Base-by-base conservation (phyloP, 2,797 vertebrate species). In the Spinibarbus caldwelli region DNA sequence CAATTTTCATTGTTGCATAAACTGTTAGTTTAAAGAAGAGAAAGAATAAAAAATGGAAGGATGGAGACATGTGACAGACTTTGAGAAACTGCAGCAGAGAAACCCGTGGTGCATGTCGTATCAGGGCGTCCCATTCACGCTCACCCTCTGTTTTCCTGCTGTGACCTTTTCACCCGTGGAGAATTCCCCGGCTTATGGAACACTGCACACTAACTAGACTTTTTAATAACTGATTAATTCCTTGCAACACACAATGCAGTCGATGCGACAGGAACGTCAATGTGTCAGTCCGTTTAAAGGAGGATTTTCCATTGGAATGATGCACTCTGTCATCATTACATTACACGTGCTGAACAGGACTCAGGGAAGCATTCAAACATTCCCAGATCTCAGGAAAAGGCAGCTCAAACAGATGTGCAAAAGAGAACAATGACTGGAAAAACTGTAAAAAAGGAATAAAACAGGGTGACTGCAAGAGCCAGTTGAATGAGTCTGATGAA, bases 151-250 rank as follows among this genome's bases (percentile, higher is more conserved):
- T 91, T 75, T 76, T 88, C 67, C 47, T 45, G 75, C 78, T 82
- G n/a, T 64, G 47, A 26, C 87, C 47, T 49, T 77, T 86, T 90
- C 80, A 91, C 87, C 90, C 87, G 83, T 70, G n/a, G 86, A 80
- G 49, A 54, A 62, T 85, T 79, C 88, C 67, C 77, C 54, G 66
- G 70, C 91, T 91, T 89, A 91, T 43, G 79, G 88, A 87, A 80
- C 76, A 80, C 83, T 89, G 90, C 43, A 87, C 86, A 26, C 81
- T 84, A 86, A 92, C 87, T 91, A 92, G 76, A 82, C 84, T 86
- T 80, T 76, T 87, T 89, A 89, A 83, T 89, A 88, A n/a, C 15
- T 72, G 86, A 93, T 93, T 90, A 89, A 92, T 91, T 82, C 80
- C 88, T 89, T 75, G 83, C 89, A 89, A 87, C 71, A 49, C 52